Conservation (phyloP, 2,888 invertebrate genomes). For the Sarcophaga carnaria region DNA sequence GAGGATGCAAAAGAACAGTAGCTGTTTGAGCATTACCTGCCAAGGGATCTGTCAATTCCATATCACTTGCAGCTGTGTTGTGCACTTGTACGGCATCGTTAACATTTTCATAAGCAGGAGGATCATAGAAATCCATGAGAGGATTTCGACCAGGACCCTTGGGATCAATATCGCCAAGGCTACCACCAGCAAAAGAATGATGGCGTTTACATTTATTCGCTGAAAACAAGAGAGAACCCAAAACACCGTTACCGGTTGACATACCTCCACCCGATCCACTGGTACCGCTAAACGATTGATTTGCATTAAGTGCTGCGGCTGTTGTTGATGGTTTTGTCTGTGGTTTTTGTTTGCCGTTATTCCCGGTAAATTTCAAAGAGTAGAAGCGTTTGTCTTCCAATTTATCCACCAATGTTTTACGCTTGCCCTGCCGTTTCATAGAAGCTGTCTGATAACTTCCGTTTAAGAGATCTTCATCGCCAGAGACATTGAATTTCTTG, state of each 20-base stretch:
- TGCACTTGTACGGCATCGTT: constrained; percentile 86
- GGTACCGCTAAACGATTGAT: constrained; percentile 65
- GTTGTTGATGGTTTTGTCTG: constrained; percentile 52
- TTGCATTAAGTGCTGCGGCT: constrained; percentile 65
- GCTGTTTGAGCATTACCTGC: constrained; percentile 69
- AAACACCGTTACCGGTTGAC: constrained; percentile 54
- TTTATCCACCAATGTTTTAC: constrained; percentile 73
- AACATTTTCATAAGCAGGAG: constrained; percentile 85
- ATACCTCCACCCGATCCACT: constrained; percentile 20
- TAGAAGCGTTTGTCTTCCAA: constrained; percentile 80
- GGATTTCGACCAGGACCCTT: constrained; percentile 71
- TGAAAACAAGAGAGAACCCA: constrained; percentile 43
- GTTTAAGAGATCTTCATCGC: constrained; percentile 58
- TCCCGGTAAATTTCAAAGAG: constrained; percentile 78
- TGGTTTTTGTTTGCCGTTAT: constrained; percentile 68
- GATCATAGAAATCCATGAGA: constrained; percentile 79
- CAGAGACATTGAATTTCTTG: constrained; percentile 77
- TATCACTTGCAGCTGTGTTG: constrained; percentile 79
- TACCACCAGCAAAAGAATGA: constrained; percentile 81
- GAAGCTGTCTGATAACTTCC: constrained; percentile 71
- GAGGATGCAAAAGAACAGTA: constrained; percentile 75
- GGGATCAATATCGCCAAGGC: constrained; percentile 79
- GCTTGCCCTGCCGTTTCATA: constrained; percentile 74
- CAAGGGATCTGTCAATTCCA: constrained; percentile 72
- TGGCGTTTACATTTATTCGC: constrained; percentile 79